Percentiles rank a stretch among this genome's conserved stretches.
Conservation (phyloP, 64 coral and sea anemone species). For the Acropora yongei region DNA sequence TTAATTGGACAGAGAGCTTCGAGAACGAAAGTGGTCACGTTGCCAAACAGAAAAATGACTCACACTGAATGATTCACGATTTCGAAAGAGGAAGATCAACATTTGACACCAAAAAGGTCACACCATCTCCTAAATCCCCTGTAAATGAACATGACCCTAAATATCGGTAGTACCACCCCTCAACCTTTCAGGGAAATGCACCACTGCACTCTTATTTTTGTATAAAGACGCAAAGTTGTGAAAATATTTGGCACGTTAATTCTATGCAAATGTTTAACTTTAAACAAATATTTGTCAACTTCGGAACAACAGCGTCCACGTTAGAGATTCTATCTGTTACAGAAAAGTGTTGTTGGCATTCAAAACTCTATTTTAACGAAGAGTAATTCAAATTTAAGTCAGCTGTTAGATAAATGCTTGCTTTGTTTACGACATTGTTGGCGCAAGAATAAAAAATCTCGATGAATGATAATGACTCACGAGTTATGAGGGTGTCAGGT, state of each 20-base stretch:
- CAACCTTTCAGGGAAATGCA: not conserved
- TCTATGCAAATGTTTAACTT: not conserved
- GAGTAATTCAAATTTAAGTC: not conserved
- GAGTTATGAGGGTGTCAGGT: no score
- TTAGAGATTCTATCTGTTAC: no score
- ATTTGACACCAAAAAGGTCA: not conserved
- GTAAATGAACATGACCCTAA: not conserved
- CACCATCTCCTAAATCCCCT: not conserved
- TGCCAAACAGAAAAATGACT: slow-evolving; percentile 9
- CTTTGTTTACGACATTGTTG: no score
- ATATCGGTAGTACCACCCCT: not conserved
- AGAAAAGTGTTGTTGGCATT: no score
- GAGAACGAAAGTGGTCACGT: not conserved
- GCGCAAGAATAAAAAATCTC: no score
- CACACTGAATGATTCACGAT: not conserved
- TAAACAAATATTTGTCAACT: not conserved
- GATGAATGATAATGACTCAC: no score
- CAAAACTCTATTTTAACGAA: no score
- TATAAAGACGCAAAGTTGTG: no score
- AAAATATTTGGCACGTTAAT: no score
- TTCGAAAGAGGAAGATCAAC: slow-evolving; percentile 20
- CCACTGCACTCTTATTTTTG: no score
- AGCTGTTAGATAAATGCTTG: no score
- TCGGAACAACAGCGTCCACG: not conserved
- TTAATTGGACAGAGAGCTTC: no score